These are phyloP conservation scores for Cosmia trapezina DNA, from an alignment of 2,888 invertebrate genomes.

Conservation along the genomic window DNA sequence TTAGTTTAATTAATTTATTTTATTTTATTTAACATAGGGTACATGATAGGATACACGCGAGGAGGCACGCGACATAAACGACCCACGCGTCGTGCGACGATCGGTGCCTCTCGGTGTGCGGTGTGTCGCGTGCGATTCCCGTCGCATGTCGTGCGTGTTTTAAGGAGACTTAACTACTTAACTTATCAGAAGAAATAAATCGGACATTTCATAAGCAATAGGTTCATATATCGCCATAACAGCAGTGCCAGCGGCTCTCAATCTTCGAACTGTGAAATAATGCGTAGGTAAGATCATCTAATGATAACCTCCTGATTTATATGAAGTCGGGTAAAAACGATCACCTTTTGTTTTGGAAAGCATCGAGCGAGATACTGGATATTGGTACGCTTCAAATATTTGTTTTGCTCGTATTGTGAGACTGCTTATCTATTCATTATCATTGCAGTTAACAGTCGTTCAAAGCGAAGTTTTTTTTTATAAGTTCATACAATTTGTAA, in stretches of 20 bases:
- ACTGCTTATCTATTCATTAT: not conserved
- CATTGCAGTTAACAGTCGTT: not conserved
- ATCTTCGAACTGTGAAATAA: not conserved
- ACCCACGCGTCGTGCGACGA: too few species aligned
- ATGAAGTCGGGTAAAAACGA: not conserved
- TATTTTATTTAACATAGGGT: too few species aligned
- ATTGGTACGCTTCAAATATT: not conserved
- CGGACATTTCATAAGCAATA: too few species aligned
- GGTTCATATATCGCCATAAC: too few species aligned
- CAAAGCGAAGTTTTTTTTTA: not conserved
- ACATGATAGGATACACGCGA: too few species aligned
- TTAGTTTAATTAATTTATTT: too few species aligned
- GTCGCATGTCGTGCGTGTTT: too few species aligned
- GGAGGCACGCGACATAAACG: too few species aligned
- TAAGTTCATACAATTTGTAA: slow-evolving; percentile 21
- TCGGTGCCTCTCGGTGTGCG: too few species aligned
- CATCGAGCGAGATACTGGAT: not conserved
- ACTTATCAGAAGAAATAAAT: not conserved
- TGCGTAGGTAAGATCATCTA: not conserved
- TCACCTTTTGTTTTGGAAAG: not conserved
- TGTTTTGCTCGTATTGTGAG: not conserved
- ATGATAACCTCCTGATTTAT: not conserved
- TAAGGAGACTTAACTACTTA: too few species aligned
- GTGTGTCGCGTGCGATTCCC: too few species aligned
- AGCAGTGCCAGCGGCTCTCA: not conserved